phyloP scores from a whole-genome alignment of 2,888 invertebrate species.

The Scrobipalpa atriplicella region DNA sequence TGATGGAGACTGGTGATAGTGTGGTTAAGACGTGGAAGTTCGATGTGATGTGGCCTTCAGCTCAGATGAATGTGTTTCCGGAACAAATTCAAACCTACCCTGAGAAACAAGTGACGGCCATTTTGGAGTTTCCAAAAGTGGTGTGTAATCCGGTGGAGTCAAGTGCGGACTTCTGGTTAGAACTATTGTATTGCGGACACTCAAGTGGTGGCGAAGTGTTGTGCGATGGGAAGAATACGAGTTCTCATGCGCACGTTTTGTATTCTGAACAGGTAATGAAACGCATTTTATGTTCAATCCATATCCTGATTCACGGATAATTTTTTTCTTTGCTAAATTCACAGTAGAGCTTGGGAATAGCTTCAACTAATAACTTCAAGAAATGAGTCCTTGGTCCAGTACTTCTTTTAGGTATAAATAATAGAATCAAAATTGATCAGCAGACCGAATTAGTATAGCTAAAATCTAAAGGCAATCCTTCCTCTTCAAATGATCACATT shows the following conservation, averaged over 20 bases:
- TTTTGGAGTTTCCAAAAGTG: slow-evolving; percentile 88
- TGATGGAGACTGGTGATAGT: slow-evolving; percentile 71
- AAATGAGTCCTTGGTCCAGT: too few species aligned
- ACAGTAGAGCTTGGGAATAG: too few species aligned
- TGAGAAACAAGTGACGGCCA: slow-evolving; percentile 87
- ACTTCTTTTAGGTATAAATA: too few species aligned
- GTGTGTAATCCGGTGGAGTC: slow-evolving; percentile 85
- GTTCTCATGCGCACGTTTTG: slow-evolving; percentile 83
- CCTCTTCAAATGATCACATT: too few species aligned
- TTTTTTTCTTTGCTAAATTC: too few species aligned
- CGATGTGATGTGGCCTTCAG: slow-evolving; percentile 92
- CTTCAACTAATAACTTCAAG: too few species aligned
- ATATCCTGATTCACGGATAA: too few species aligned
- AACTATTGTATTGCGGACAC: slow-evolving; percentile 91
- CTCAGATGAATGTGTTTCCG: slow-evolving; percentile 87
- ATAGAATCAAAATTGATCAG: too few species aligned
- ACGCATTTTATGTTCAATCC: neutral
- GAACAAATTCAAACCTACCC: slow-evolving; percentile 92
- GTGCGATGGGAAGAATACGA: slow-evolving; percentile 85
- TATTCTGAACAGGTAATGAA: slow-evolving; percentile 88
- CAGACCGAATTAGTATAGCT: too few species aligned
- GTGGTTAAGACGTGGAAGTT: slow-evolving; percentile 82
- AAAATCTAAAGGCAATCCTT: too few species aligned
- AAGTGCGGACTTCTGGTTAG: slow-evolving; percentile 88
- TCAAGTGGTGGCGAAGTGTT: slow-evolving; percentile 84